Conservation (phyloP, 2,888 invertebrate species). For the Zeuzera pyrina region DNA sequence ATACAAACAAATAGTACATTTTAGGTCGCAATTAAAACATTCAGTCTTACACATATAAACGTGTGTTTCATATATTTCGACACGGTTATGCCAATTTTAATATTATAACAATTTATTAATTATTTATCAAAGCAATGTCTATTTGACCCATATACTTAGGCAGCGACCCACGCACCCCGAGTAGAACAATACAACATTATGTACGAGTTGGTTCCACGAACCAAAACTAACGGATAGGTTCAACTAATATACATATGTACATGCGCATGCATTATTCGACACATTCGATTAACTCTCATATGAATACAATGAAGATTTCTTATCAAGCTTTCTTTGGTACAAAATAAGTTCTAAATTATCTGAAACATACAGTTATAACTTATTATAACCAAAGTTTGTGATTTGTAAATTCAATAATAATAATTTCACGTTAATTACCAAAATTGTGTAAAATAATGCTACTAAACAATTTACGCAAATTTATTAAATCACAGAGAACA, state of each 20-base stretch:
- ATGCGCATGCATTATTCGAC: slow-evolving; percentile 29
- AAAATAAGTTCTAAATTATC: slow-evolving; percentile 5
- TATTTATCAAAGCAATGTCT: slow-evolving; percentile 24
- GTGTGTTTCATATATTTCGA: background rate
- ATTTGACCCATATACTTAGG: slow-evolving; percentile 30
- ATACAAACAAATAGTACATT: slow-evolving; percentile 9
- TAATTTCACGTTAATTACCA: too few relatives aligned
- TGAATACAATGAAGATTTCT: slow-evolving; percentile 50
- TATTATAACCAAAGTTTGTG: too few relatives aligned
- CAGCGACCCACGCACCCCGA: slow-evolving; percentile 31
- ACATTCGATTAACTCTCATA: slow-evolving; percentile 40
- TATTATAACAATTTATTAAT: slow-evolving; percentile 25
- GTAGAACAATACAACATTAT: slow-evolving; percentile 46
- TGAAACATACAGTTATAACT: slow-evolving; percentile 1
- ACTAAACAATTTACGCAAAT: too few relatives aligned
- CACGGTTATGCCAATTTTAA: slow-evolving; percentile 6
- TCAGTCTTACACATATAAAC: background rate
- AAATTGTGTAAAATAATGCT: too few relatives aligned
- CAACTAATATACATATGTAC: slow-evolving; percentile 25
- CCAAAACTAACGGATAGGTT: slow-evolving; percentile 31
- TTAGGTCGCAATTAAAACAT: too few relatives aligned
- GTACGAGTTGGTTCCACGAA: slow-evolving; percentile 24
- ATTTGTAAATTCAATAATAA: too few relatives aligned
- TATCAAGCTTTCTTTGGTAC: slow-evolving; percentile 27
- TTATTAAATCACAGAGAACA: too few relatives aligned